A percentile compares a stretch with the other conserved stretches of the same genome.
Conservation (phyloP, 2,888 invertebrate species). For the Habroteleia sp. region DNA sequence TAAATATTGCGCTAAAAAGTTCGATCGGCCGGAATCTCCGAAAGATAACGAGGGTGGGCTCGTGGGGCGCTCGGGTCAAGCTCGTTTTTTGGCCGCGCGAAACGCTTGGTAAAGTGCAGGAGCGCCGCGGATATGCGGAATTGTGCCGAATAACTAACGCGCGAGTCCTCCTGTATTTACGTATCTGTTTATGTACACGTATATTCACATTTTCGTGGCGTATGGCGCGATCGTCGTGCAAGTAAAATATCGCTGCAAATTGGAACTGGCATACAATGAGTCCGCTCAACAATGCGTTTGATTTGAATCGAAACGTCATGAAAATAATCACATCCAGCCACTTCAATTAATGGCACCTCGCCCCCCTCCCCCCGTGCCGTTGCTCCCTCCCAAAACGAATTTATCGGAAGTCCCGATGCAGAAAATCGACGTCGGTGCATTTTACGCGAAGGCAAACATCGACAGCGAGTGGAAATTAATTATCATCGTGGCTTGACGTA, state of each 20-base stretch:
- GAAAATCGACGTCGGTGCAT: conserved; percentile 66
- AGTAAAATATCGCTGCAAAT: conserved; percentile 68
- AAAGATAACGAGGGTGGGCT: too few species aligned
- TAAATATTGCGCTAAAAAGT: too few species aligned
- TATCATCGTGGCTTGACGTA: conserved; percentile 55
- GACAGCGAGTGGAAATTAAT: conserved; percentile 60
- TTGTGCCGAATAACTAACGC: conserved; percentile 29
- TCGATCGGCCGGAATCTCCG: too few species aligned
- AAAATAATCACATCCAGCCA: conserved; percentile 75
- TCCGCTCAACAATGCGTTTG: conserved; percentile 73
- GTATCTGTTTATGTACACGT: conserved; percentile 41
- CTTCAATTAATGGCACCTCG: conserved; percentile 72
- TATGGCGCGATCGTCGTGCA: conserved; percentile 47
- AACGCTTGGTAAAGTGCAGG: too few species aligned
- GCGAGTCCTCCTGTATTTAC: conserved; percentile 37
- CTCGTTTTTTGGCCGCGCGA: too few species aligned
- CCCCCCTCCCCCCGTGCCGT: conserved; percentile 16
- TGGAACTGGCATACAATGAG: conserved; percentile 72
- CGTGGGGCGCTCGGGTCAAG: too few species aligned
- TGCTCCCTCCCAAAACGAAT: conserved; percentile 64
- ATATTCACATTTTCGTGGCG: conserved; percentile 41
- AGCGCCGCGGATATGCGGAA: conserved; percentile 20
- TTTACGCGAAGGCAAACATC: conserved; percentile 62
- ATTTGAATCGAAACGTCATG: conserved; percentile 75
- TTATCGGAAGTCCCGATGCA: conserved; percentile 68